Evolutionary conservation across 1,140 invertebrate species (phyloP).

Genomic region (fruit fly (Drosophila melanogaster)): DNA sequence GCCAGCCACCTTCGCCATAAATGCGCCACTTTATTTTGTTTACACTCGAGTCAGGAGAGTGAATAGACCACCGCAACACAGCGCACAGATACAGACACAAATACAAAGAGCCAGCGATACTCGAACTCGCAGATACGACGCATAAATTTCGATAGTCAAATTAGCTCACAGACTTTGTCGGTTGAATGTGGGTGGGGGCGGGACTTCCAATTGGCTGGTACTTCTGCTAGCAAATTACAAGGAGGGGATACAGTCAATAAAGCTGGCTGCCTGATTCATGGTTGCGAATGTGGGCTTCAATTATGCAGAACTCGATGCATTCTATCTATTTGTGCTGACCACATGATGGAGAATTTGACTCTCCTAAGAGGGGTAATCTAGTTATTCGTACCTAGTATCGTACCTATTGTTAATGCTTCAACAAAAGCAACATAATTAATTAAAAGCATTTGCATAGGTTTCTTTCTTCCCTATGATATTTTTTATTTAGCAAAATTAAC

Average conservation of each 20-base stretch:
- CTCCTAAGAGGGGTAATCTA: too few relatives aligned
- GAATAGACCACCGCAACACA: constrained; percentile 19
- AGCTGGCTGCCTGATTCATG: constrained; percentile 38
- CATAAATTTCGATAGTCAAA: constrained; percentile 75
- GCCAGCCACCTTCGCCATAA: constrained; percentile 74
- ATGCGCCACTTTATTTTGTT: constrained; percentile 81
- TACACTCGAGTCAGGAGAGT: constrained; percentile 43
- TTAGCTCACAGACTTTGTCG: constrained; percentile 63
- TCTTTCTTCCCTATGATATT: too few relatives aligned
- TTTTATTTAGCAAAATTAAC: too few relatives aligned
- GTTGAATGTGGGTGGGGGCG: constrained; percentile 21
- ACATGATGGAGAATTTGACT: constrained; percentile 1
- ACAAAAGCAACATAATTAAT: neutral
- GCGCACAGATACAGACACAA: constrained; percentile 5
- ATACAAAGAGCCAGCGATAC: constrained; percentile 18
- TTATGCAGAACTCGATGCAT: constrained; percentile 20
- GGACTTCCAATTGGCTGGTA: constrained; percentile 43
- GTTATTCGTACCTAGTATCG: too few relatives aligned
- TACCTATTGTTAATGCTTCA: too few relatives aligned
- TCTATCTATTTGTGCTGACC: neutral
- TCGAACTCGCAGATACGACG: constrained; percentile 49
- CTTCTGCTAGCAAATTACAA: constrained; percentile 47
- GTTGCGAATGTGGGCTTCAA: constrained; percentile 20
- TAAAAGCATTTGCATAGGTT: too few relatives aligned
- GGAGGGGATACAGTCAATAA: constrained; percentile 40